Evolutionary conservation across 1,140 invertebrate genomes (phyloP).

Genomic region (Aleiodes sp.): DNA sequence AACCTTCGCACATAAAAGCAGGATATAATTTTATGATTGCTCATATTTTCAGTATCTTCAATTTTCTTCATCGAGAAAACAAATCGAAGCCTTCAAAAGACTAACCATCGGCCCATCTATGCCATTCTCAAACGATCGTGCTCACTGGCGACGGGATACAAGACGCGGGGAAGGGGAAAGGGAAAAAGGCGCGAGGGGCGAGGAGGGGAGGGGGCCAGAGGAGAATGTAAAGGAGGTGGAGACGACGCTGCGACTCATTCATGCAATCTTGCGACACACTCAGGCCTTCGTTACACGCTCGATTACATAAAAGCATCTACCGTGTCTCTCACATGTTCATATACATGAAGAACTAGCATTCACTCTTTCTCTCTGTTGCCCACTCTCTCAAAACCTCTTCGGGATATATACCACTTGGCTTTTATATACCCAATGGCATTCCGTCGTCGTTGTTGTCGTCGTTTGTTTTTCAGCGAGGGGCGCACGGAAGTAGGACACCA

Average conservation of each 20-base stretch:
- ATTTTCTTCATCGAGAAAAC: too few species aligned
- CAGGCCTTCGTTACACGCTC: constrained; percentile 43
- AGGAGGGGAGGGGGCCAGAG: background rate
- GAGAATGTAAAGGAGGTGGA: too few species aligned
- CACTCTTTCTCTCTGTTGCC: constrained; percentile 36
- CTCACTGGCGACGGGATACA: too few species aligned
- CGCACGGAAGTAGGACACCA: constrained; percentile 51
- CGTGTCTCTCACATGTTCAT: constrained; percentile 36
- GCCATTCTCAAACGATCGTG: too few species aligned
- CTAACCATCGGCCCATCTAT: too few species aligned
- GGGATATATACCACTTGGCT: background rate
- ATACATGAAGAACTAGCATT: constrained; percentile 30
- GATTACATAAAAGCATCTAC: constrained; percentile 52
- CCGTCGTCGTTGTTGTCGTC: constrained; percentile 6
- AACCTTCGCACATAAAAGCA: too few species aligned
- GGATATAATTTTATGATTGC: too few species aligned
- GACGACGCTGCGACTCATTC: constrained; percentile 44
- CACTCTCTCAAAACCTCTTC: background rate
- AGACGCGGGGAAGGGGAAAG: background rate
- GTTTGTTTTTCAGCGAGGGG: constrained; percentile 5
- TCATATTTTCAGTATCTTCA: too few species aligned
- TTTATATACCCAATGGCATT: background rate
- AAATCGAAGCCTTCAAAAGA: too few species aligned
- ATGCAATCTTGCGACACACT: constrained; percentile 51
- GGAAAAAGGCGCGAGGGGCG: background rate